phyloP scores from a whole-genome alignment of 1,140 invertebrate species.

The Apis dorsata region DNA sequence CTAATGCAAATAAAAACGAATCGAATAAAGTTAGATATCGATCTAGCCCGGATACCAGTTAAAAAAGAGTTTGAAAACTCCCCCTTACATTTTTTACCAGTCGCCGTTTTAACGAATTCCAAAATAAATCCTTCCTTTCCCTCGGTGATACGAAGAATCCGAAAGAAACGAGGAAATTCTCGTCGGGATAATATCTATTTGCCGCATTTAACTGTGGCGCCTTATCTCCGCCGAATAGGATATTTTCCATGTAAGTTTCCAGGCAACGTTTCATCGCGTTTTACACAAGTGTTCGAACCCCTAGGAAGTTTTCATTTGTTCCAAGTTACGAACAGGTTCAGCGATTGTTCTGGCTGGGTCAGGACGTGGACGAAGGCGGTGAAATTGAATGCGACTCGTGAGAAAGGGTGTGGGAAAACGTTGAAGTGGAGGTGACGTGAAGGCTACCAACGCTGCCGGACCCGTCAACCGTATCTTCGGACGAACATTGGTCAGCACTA shows the following conservation, averaged over 20 bases:
- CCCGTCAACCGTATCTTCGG: slow-evolving; percentile 78
- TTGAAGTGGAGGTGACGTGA: slow-evolving; percentile 72
- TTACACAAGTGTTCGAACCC: slow-evolving; percentile 58
- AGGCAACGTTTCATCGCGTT: slow-evolving; percentile 4
- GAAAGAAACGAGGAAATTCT: too few relatives aligned
- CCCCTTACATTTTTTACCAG: background rate
- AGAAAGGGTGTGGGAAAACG: slow-evolving; percentile 67
- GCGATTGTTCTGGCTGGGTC: slow-evolving; percentile 62
- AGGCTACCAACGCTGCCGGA: slow-evolving; percentile 64
- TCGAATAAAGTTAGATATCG: slow-evolving; percentile 79
- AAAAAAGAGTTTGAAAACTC: background rate
- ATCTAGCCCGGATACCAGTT: slow-evolving; percentile 61
- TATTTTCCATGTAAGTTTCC: slow-evolving; percentile 24
- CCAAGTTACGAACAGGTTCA: slow-evolving; percentile 65
- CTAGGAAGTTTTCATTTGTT: slow-evolving; percentile 64
- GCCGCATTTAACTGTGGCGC: background rate
- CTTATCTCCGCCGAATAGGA: background rate
- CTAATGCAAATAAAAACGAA: slow-evolving; percentile 72
- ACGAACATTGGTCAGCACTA: slow-evolving; percentile 76
- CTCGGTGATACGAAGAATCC: too few relatives aligned
- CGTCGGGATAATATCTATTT: background rate
- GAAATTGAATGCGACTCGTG: slow-evolving; percentile 74
- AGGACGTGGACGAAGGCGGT: slow-evolving; percentile 74
- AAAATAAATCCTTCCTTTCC: background rate
- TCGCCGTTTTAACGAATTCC: background rate